Conservation (phyloP, 2,888 invertebrate genomes). For the Vesta saturnalis region DNA sequence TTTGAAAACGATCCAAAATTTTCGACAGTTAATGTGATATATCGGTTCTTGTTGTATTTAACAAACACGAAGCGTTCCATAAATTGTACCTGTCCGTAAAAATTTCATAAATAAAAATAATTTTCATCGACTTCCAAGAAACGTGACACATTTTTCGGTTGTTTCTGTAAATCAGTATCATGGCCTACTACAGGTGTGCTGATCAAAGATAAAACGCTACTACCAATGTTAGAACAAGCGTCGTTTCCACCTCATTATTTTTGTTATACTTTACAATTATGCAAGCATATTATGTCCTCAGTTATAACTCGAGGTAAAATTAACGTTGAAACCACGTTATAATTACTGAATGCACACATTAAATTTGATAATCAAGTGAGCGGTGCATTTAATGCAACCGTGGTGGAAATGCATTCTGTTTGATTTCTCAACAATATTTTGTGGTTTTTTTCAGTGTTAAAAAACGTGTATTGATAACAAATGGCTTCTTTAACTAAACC, state of each 20-base stretch:
- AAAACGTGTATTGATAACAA: slow-evolving; percentile 33
- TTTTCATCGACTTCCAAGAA: slow-evolving; percentile 38
- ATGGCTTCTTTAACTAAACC: slow-evolving; percentile 23
- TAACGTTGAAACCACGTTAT: background rate
- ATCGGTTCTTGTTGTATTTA: slow-evolving; percentile 18
- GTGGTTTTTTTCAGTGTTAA: slow-evolving; percentile 27
- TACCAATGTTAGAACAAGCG: slow-evolving; percentile 16
- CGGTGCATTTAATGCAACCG: slow-evolving; percentile 22
- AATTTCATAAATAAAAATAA: slow-evolving; percentile 33
- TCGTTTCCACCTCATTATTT: slow-evolving; percentile 22
- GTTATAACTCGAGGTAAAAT: background rate
- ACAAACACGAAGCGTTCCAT: slow-evolving; percentile 18
- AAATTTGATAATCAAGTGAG: slow-evolving; percentile 12
- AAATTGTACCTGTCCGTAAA: slow-evolving; percentile 25
- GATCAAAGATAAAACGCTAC: slow-evolving; percentile 42
- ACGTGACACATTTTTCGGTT: slow-evolving; percentile 41
- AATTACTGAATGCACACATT: background rate
- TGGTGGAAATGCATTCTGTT: slow-evolving; percentile 23
- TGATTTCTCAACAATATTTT: slow-evolving; percentile 32
- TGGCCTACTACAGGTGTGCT: slow-evolving; percentile 45
- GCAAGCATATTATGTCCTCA: too few species aligned
- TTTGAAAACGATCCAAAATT: slow-evolving; percentile 8
- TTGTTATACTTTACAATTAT: background rate
- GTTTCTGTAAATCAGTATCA: slow-evolving; percentile 44
- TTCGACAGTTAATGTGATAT: slow-evolving; percentile 8